Evolutionary conservation across 2,888 invertebrate genomes (phyloP).

Genomic region (Elysia crispata): DNA sequence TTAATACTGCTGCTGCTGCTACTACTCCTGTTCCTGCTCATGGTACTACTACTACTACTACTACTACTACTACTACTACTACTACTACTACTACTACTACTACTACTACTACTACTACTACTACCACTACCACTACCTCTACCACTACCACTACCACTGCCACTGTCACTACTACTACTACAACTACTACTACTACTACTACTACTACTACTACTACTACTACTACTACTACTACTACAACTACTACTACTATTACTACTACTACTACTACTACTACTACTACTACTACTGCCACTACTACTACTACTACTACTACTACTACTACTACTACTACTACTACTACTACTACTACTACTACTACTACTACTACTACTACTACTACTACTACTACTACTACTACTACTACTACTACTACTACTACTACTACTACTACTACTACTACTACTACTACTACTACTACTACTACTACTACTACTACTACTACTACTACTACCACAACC

Average conservation of each 20-base stretch:
- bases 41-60: slow-evolving; percentile 17
- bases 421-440: slow-evolving; percentile 30
- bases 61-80: slow-evolving; percentile 22
- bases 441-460: slow-evolving; percentile 33
- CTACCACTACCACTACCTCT: slow-evolving; percentile 12
- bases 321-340: slow-evolving; percentile 26
- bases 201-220: not conserved
- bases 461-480: slow-evolving; percentile 29
- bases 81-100: slow-evolving; percentile 1
- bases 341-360: slow-evolving; percentile 28
- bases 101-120: slow-evolving; percentile 15
- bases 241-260: slow-evolving; percentile 25
- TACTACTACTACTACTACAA: not conserved
- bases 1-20: too few relatives aligned
- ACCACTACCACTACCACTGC: slow-evolving; percentile 11
- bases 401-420: slow-evolving; percentile 37
- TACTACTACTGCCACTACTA: slow-evolving; percentile 27
- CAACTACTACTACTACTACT: slow-evolving; percentile 6
- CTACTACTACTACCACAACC: too few relatives aligned
- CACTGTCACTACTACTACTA: not conserved
- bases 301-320: too few relatives aligned
- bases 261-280: slow-evolving; percentile 28
- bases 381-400: slow-evolving; percentile 36
- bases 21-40: too few relatives aligned
- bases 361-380: slow-evolving; percentile 34